Percentiles rank a stretch among this genome's conserved stretches.
phyloP scores from a whole-genome alignment of 2,113 vertebrate genomes.

The Kryptolebias marmoratus region DNA sequence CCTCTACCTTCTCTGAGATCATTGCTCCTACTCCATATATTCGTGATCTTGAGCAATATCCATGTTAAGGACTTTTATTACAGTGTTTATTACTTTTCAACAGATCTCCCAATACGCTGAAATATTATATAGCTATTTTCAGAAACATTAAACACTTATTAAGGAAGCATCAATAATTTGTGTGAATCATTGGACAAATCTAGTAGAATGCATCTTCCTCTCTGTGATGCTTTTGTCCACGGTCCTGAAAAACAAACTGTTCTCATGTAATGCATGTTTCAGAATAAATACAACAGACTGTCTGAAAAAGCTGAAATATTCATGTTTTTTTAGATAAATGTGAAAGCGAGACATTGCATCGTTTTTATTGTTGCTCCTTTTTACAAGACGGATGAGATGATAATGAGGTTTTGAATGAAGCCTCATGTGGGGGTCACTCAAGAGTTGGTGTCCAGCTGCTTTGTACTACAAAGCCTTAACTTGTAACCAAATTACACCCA shows the following conservation, averaged over 20 bases:
- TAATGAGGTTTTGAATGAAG: background rate
- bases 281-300: background rate
- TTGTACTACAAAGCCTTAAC: conserved; percentile 38
- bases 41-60: too few species aligned
- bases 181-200: too few species aligned
- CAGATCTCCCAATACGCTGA: too few species aligned
- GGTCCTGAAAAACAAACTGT: background rate
- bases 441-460: conserved; percentile 24
- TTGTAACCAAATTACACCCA: conserved; percentile 43
- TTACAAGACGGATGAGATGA: background rate
- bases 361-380: background rate
- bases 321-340: background rate
- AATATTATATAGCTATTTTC: too few species aligned
- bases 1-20: too few species aligned
- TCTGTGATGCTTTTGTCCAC: background rate
- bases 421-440: conserved; percentile 26
- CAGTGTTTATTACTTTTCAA: too few species aligned
- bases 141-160: too few species aligned
- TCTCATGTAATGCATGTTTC: background rate
- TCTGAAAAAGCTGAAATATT: background rate
- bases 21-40: too few species aligned
- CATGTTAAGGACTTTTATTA: too few species aligned
- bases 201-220: too few species aligned
- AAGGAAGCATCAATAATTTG: too few species aligned
- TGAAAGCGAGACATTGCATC: background rate